Evolutionary conservation across 2,888 invertebrate species (phyloP), one percentile per base, ranked within the genome.

Genomic region (Machimus atricapillus): DNA sequence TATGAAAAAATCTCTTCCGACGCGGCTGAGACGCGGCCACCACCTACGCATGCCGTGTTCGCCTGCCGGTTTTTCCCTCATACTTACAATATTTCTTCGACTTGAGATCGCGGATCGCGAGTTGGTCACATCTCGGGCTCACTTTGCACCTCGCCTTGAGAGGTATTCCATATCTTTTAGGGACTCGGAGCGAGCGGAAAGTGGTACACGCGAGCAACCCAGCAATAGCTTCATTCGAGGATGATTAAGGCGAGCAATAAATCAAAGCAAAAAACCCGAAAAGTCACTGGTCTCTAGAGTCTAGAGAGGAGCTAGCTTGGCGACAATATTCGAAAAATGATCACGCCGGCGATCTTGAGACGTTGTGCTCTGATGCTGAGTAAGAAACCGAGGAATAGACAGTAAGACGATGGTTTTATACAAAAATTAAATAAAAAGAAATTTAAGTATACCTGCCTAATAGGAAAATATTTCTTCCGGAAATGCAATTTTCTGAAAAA

Each of bases 171-270:
- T 66, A 76, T 37, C 76, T 34, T 76, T 27, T 76, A 31, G 76
- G 34, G 34, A n/a, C 37, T 16, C 27, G 27, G 34, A 27, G 73
- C 19, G 14, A 14, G 31, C 23, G 34, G 16, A 12, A 74, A 27
- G 14, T 31, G 27, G 34, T 74, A n/a, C 73, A 27, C 34, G 27
- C 34, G 66, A 79, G 31, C 52, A 79, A 12, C 19, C 66, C 27
- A 27, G 66, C 66, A 66, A 66, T 66, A 66, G 66, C 66, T 23
- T 66, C 66, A 66, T 66, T 16, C 34, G 74, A 73, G 23, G 40
- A 85, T 85, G 85, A 85, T 85, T 85, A 85, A 85, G 43, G 23
- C 85, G 27, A 74, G 73, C 46, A 16, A 85, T 85, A 85, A 85
- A 85, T 85, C 85, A 85, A 83, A 40, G 16, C 27, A 46, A 85